These are phyloP conservation scores for Sisyra nigra DNA, from an alignment of 2,888 invertebrate species.

Conservation along the genomic window DNA sequence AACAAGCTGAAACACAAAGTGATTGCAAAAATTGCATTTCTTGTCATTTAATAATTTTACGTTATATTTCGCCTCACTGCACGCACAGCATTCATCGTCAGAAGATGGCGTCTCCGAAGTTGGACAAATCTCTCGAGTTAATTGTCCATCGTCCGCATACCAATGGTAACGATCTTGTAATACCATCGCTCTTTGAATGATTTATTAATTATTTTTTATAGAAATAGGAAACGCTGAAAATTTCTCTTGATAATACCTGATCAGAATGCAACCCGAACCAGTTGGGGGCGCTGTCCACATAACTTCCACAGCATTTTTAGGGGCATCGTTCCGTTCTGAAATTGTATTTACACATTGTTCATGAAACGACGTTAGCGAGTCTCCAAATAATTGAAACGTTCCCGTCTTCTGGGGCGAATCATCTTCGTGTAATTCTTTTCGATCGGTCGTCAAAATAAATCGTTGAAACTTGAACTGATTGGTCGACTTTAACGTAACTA, in stretches of 20 bases:
- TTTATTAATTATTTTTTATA: conserved; percentile 7
- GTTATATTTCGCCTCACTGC: conserved; percentile 91
- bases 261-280: conserved; percentile 72
- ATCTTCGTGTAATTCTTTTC: conserved; percentile 31
- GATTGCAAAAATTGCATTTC: not conserved
- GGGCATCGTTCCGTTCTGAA: conserved; percentile 58
- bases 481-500: not conserved
- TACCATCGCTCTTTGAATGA: conserved; percentile 57
- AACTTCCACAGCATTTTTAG: conserved; percentile 71
- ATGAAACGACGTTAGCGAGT: conserved; percentile 49
- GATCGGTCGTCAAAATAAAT: conserved; percentile 62
- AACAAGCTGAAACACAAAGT: conserved; percentile 36
- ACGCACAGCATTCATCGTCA: conserved; percentile 70
- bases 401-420: conserved; percentile 42
- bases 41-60: conserved; percentile 26
- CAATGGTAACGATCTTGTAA: conserved; percentile 63
- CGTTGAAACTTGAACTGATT: conserved; percentile 45
- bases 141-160: conserved; percentile 78
- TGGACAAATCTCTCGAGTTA: conserved; percentile 68
- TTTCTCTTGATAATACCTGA: too few species aligned
- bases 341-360: conserved; percentile 76
- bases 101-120: conserved; percentile 45
- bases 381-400: conserved; percentile 51
- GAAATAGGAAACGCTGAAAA: too few species aligned
- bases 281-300: conserved; percentile 81